These are phyloP conservation scores for Gobiocypris rarus DNA, from an alignment of 2,113 vertebrate species.

Conservation along the genomic window DNA sequence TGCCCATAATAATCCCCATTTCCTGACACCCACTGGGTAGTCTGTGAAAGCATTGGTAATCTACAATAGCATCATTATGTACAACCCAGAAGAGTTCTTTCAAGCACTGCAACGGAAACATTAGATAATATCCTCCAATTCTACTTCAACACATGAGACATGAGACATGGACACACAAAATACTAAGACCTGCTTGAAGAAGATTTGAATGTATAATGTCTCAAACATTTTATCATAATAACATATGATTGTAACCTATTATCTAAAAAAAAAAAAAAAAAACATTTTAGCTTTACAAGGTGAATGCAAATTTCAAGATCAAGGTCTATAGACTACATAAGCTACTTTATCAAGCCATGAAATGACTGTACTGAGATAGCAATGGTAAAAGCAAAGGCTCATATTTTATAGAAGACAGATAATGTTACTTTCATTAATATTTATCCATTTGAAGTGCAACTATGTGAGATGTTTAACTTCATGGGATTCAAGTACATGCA, in stretches of 20 bases:
- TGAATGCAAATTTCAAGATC: neutral
- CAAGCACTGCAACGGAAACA: slow-evolving; percentile 23
- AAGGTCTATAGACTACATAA: neutral
- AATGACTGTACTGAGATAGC: neutral
- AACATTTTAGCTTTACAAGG: neutral
- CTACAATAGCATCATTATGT: slow-evolving; percentile 43
- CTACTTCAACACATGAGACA: slow-evolving; percentile 3
- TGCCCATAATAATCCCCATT: slow-evolving; percentile 46
- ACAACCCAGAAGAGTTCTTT: slow-evolving; percentile 35
- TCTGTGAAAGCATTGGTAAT: slow-evolving; percentile 25
- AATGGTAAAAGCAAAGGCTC: neutral
- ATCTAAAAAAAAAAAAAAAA: neutral
- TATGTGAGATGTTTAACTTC: neutral
- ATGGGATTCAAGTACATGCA: neutral
- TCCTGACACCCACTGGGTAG: slow-evolving; percentile 47
- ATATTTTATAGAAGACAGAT: slow-evolving; percentile 7
- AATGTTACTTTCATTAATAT: slow-evolving; percentile 8
- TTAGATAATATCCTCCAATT: slow-evolving; percentile 29
- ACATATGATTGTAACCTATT: neutral
- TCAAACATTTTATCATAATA: neutral
- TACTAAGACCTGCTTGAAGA: neutral
- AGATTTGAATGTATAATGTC: neutral
- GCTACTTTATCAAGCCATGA: neutral
- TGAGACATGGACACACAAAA: neutral
- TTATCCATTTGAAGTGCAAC: neutral